Percentiles rank a stretch among this genome's conserved stretches.
These are phyloP conservation scores for Pycnomerus fuliginosus DNA, from an alignment of 2,888 invertebrate species.

Conservation along the genomic window DNA sequence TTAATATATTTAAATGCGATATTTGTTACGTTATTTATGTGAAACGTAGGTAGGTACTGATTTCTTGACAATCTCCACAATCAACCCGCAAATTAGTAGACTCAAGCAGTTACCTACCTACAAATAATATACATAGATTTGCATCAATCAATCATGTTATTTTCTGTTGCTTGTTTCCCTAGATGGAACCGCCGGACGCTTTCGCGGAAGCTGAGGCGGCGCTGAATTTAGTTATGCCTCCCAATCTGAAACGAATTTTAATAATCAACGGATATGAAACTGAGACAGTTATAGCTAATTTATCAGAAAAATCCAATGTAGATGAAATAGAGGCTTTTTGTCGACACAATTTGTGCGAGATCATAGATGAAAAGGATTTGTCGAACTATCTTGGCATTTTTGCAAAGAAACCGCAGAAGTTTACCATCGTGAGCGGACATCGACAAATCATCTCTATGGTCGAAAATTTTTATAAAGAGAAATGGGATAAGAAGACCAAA, in stretches of 20 bases:
- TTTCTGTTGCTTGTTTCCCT: too few relatives aligned
- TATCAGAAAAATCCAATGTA: not conserved
- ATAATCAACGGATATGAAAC: not conserved
- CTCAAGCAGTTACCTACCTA: too few relatives aligned
- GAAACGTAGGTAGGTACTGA: too few relatives aligned
- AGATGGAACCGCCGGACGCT: too few relatives aligned
- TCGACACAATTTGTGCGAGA: not conserved
- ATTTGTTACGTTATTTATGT: too few relatives aligned
- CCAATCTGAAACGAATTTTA: not conserved
- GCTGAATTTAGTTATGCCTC: not conserved
- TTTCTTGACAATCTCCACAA: too few relatives aligned
- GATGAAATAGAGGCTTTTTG: not conserved
- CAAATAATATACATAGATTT: too few relatives aligned
- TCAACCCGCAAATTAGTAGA: too few relatives aligned
- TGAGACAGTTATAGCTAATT: not conserved
- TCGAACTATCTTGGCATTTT: not conserved
- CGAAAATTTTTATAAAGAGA: not conserved
- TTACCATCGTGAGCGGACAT: not conserved
- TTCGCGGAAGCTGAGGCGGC: not conserved
- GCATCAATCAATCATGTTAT: too few relatives aligned
- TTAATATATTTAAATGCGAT: too few relatives aligned
- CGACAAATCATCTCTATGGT: not conserved
- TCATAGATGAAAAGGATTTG: not conserved
- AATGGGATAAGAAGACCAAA: too few relatives aligned
- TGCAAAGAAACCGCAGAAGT: not conserved